Evolutionary conservation across 2,888 invertebrate species (phyloP), one percentile per base, ranked within the genome.

Genomic region (Oegoconia quadripuncta): DNA sequence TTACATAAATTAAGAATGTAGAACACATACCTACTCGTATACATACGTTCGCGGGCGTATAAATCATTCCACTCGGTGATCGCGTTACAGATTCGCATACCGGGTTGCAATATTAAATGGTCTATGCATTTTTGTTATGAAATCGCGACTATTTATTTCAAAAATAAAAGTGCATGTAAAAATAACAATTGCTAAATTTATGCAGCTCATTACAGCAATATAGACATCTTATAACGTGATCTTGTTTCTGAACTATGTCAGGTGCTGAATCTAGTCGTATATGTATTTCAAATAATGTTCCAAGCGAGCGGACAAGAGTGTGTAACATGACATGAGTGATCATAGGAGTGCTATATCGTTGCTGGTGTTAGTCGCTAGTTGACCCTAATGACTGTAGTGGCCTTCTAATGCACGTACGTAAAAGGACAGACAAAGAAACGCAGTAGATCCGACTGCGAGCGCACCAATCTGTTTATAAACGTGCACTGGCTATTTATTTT

Each of bases 321-420:
- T 18, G 32, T 36, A 8, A 25, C 14, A 22, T 27, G 20, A 8
- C 22, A 34, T 39, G 34, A 46, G 22, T 41, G 36, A 36, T 32
- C 20, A 12, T 14, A 28, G 22, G 27, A 13, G 27, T 33, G 26
- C 29, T 13, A 41, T 31, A 41, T 33, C 42, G 42, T 41, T 48
- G 50, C 49, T 46, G 54, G 41, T 51, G 48, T 54, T 62, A 66
- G 59, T 60, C 58, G 66, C 64, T 56, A 64, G 70, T 74, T 79
- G 78, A 80, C 78, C 79, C 73, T 75, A 80, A 83, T 82, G 74
- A 76, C 72, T 68, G 48, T 55, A 56, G 44, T 60, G 77, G 56
- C 80, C 81, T 81, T 74, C 72, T 63, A 54, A 39, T 41, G 36
- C 38, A 42, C 42, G 41, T 47, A 41, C 46, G 36, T 37, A 41